Conservation (phyloP, 2,113 vertebrate species). For the Datnioides undecimradiatus region DNA sequence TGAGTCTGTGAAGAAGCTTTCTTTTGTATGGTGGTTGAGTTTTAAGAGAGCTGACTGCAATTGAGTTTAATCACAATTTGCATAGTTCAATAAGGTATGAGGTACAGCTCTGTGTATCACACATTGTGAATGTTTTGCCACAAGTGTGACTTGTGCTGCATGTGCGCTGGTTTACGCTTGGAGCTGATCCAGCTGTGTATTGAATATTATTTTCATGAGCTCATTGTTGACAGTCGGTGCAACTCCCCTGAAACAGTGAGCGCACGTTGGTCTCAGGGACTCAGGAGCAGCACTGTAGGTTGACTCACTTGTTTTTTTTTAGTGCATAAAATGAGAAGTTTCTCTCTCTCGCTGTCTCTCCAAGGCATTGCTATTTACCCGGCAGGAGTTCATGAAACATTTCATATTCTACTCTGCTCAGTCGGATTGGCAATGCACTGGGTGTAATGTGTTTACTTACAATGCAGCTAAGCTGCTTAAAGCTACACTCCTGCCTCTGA, state of each 20-base stretch:
- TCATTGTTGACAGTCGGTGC: slow-evolving; percentile 3
- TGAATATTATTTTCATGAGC: slow-evolving; percentile 20
- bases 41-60: background rate
- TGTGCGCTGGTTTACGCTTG: background rate
- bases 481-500: slow-evolving; percentile 59
- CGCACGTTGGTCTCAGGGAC: slow-evolving; percentile 10
- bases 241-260: background rate
- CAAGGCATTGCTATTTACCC: slow-evolving; percentile 19
- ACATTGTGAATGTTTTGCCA: background rate
- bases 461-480: slow-evolving; percentile 60
- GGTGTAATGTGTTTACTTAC: slow-evolving; percentile 66
- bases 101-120: background rate
- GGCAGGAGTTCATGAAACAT: slow-evolving; percentile 43
- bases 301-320: slow-evolving; percentile 19
- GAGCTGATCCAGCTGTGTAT: slow-evolving; percentile 1
- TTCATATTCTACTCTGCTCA: slow-evolving; percentile 32
- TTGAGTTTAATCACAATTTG: background rate
- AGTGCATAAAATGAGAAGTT: slow-evolving; percentile 14
- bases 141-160: background rate
- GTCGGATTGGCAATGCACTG: slow-evolving; percentile 8
- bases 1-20: too few species aligned
- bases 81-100: background rate
- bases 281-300: background rate
- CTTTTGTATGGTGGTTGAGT: too few species aligned
- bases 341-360: slow-evolving; percentile 18